Base-by-base conservation (phyloP, 2,888 invertebrate genomes). In the Asteroscopus sphinx region DNA sequence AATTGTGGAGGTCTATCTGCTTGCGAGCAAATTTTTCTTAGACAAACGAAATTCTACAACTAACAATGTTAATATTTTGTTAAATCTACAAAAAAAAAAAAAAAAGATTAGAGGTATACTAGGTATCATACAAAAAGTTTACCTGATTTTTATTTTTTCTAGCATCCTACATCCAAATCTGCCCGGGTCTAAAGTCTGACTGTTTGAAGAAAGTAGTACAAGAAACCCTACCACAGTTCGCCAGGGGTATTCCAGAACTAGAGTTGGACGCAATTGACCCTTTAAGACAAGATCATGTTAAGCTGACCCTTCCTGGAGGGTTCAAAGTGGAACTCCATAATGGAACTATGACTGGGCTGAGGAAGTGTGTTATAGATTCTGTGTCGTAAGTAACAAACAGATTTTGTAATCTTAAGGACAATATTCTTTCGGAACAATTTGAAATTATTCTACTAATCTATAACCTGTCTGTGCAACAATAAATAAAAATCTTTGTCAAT, bases 361-460 rank as follows among this genome's bases (percentile, higher is more conserved):
- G 75, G 44, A 90, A 90, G 57, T 92, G 92, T 42, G 60, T 68
- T 0, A 82, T 92, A 1, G 87, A 91, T 48, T 75, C 81, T 16
- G 85, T 79, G 0, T 68, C 69, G 89, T 90, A 61, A 85, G 88
- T 82, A 45, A 9, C 11, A 1, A 16, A 21, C 3, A 9, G 1
- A 3, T 21, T 21, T 21, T 4, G 4, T 21, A 6, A 1, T 21
- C 6, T 6, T 21, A 6, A 21, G 21, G 3, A 21, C 4, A 21
- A 3, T 3, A 21, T 3, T 3, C 21, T 21, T 3, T 3, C 21
- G 2, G 21, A 21, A 21, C 21, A 21, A 21, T 21, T 21, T 21
- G 4, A n/a, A n/a, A n/a, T n/a, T n/a, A n/a, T n/a, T n/a, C n/a
- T n/a, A n/a, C n/a, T n/a, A n/a, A n/a, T n/a, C n/a, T n/a, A n/a